Conservation (phyloP, 2,113 vertebrate genomes). For the Channa argus region DNA sequence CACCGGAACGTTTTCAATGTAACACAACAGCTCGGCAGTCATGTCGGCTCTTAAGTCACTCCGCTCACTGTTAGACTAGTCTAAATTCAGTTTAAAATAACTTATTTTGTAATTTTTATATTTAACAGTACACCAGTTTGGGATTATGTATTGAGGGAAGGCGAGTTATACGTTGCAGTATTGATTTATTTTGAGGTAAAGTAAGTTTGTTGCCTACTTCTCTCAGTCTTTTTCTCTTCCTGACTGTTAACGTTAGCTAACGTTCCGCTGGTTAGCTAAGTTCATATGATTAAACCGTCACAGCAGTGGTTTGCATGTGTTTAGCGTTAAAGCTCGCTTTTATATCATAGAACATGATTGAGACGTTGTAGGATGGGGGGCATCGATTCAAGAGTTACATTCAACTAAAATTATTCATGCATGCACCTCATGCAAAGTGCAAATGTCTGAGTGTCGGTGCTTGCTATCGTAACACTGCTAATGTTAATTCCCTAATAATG, state of each 20-base stretch:
- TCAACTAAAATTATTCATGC: neutral
- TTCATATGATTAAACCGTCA: slow-evolving; percentile 18
- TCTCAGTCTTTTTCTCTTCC: slow-evolving; percentile 43
- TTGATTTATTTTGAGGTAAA: slow-evolving; percentile 63
- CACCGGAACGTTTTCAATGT: slow-evolving; percentile 55
- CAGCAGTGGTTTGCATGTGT: neutral
- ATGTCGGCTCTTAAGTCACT: slow-evolving; percentile 65
- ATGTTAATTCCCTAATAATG: neutral
- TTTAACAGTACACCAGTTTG: neutral
- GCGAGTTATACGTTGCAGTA: neutral
- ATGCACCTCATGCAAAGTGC: neutral
- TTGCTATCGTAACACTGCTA: too few species aligned
- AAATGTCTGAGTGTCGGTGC: too few species aligned
- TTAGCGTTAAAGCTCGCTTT: neutral
- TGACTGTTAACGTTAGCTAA: slow-evolving; percentile 64
- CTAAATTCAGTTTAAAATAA: slow-evolving; percentile 19
- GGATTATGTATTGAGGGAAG: slow-evolving; percentile 43
- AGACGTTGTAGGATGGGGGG: neutral
- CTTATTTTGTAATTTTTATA: slow-evolving; percentile 7
- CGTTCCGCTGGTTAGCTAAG: slow-evolving; percentile 55
- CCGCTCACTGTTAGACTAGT: slow-evolving; percentile 37
- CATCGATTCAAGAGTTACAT: neutral
- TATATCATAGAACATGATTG: neutral
- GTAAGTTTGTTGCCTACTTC: slow-evolving; percentile 68
- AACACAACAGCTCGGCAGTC: slow-evolving; percentile 57